These are phyloP conservation scores for Drosophila trapezifrons DNA, from an alignment of 1,140 invertebrate species.

Conservation along the genomic window DNA sequence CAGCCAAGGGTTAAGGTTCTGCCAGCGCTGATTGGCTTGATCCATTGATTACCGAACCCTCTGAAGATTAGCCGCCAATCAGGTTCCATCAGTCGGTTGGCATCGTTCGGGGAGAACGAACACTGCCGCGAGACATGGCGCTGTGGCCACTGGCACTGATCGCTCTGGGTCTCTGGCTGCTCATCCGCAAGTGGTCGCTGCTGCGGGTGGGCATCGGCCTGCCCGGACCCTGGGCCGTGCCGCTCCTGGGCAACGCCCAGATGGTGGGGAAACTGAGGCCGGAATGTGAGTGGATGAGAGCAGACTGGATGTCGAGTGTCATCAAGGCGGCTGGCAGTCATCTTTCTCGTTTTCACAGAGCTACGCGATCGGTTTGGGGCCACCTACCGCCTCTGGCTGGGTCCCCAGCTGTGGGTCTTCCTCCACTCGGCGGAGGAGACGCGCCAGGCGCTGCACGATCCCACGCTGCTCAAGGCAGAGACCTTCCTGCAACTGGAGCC, in stretches of 20 bases:
- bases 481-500: conserved; percentile 68
- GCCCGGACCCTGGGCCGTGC: conserved; percentile 73
- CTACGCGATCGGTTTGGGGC: conserved; percentile 55
- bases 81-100: conserved; percentile 15
- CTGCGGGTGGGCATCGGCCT: conserved; percentile 51
- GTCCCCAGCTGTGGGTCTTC: conserved; percentile 76
- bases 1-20: neutral
- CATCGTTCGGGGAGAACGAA: neutral
- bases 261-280: conserved; percentile 75
- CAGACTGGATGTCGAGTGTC: neutral
- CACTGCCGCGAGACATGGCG: conserved; percentile 30
- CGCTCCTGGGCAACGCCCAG: conserved; percentile 74
- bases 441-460: conserved; percentile 66
- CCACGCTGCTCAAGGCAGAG: conserved; percentile 57
- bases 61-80: conserved; percentile 34
- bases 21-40: too few species aligned
- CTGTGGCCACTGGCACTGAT: conserved; percentile 39
- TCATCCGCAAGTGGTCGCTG: conserved; percentile 40
- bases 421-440: conserved; percentile 72
- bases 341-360: conserved; percentile 67
- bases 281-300: conserved; percentile 61
- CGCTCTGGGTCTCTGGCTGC: conserved; percentile 16
- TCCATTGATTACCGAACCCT: conserved; percentile 4
- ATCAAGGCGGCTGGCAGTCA: conserved; percentile 33
- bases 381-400: conserved; percentile 76